These are phyloP conservation scores for Nyctibius grandis DNA, from an alignment of 2,797 vertebrate species.

Conservation along the genomic window DNA sequence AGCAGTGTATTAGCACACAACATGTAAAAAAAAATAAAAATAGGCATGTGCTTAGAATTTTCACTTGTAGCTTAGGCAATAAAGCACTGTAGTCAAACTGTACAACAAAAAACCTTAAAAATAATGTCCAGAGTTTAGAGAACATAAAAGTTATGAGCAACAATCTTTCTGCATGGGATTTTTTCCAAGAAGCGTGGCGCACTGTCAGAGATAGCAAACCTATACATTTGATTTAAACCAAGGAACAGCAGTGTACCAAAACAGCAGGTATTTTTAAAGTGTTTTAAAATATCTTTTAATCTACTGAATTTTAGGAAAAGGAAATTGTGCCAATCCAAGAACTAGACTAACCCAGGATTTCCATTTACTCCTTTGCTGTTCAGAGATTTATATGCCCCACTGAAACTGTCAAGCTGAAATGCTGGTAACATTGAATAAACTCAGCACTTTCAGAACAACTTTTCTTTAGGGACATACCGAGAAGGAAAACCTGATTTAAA, in stretches of 20 bases:
- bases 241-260: neutral
- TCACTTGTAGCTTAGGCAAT: constrained; percentile 1
- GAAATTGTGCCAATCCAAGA: neutral
- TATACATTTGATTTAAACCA: neutral
- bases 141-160: constrained; percentile 10
- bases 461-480: constrained; percentile 31
- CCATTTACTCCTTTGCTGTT: constrained; percentile 9
- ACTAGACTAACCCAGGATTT: constrained; percentile 22
- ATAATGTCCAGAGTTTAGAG: neutral
- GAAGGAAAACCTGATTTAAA: neutral
- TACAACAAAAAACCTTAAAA: constrained; percentile 7
- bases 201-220: neutral
- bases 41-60: constrained; percentile 28
- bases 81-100: neutral
- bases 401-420: constrained; percentile 47
- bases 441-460: constrained; percentile 21
- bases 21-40: neutral
- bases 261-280: neutral
- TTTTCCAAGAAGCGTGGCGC: neutral
- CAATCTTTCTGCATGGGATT: neutral
- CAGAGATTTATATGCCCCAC: constrained; percentile 4
- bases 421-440: constrained; percentile 41
- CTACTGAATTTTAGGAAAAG: neutral
- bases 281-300: neutral
- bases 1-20: neutral